Conservation (phyloP, 2,888 invertebrate species). For the Hyposoter dolosus region DNA sequence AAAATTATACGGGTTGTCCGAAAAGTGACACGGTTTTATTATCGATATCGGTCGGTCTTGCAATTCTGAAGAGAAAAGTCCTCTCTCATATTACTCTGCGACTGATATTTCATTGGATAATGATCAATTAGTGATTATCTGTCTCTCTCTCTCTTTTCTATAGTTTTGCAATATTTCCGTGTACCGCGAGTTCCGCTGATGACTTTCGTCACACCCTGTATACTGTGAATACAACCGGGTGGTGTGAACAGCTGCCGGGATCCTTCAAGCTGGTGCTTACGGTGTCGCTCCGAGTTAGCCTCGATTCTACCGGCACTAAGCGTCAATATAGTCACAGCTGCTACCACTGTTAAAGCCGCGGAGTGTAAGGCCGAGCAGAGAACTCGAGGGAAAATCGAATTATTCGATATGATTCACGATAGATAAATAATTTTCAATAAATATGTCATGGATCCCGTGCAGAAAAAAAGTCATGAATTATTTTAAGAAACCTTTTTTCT, state of each 20-base stretch:
- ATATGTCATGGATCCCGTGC: background rate
- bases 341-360: background rate
- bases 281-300: constrained; percentile 45
- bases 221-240: background rate
- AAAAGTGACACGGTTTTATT: background rate
- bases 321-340: constrained; percentile 16
- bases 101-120: background rate
- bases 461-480: constrained; percentile 3
- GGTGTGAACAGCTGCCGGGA: constrained; percentile 64
- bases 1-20: background rate
- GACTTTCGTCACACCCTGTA: background rate
- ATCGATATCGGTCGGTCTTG: background rate
- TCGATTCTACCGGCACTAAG: constrained; percentile 6
- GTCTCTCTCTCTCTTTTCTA: background rate
- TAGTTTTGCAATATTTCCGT: background rate
- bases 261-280: constrained; percentile 46
- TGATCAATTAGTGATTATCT: background rate
- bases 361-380: constrained; percentile 1
- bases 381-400: constrained; percentile 4
- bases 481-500: background rate
- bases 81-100: background rate
- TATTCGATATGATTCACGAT: background rate
- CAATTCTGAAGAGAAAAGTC: background rate
- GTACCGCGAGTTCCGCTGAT: background rate
- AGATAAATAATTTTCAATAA: constrained; percentile 3